phyloP scores from a whole-genome alignment of 2,113 vertebrate genomes.

The Lonchura striata region DNA sequence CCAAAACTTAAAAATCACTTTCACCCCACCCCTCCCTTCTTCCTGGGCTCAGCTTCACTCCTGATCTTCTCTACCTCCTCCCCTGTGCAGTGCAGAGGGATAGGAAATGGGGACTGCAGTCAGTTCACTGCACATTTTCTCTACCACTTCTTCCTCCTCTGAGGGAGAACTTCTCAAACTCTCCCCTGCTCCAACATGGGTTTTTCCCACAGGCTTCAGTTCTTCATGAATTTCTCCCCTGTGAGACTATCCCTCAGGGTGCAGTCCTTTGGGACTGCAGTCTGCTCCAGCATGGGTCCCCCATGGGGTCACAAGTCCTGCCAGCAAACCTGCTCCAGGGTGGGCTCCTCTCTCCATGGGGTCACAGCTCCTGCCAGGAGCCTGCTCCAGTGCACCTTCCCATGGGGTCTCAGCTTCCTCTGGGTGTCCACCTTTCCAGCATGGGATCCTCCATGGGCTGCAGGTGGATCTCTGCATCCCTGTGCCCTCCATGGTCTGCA shows the following conservation, averaged over 20 bases:
- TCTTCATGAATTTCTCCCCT: not conserved
- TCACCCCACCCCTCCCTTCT: fast-evolving
- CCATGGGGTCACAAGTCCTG: not conserved
- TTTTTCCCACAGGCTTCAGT: not conserved
- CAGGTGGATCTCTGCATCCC: not conserved
- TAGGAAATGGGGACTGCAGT: not conserved
- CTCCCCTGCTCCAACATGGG: not conserved
- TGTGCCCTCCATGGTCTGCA: fast-evolving
- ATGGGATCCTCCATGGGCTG: not conserved
- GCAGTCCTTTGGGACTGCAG: not conserved
- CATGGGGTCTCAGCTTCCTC: not conserved
- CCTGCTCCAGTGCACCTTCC: not conserved
- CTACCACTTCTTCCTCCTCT: not conserved
- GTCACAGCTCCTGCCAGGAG: not conserved
- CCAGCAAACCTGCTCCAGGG: not conserved
- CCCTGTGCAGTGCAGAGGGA: not conserved
- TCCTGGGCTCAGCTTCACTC: not conserved
- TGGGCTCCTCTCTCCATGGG: not conserved
- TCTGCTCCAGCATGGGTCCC: not conserved
- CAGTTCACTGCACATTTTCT: not conserved
- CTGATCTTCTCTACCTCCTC: not conserved
- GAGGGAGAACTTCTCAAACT: not conserved
- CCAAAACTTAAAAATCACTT: not conserved
- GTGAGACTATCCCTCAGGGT: not conserved
- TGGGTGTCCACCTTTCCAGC: not conserved